These are phyloP conservation scores for Bacillus rossius DNA, from an alignment of 1,140 invertebrate genomes.

Conservation along the genomic window DNA sequence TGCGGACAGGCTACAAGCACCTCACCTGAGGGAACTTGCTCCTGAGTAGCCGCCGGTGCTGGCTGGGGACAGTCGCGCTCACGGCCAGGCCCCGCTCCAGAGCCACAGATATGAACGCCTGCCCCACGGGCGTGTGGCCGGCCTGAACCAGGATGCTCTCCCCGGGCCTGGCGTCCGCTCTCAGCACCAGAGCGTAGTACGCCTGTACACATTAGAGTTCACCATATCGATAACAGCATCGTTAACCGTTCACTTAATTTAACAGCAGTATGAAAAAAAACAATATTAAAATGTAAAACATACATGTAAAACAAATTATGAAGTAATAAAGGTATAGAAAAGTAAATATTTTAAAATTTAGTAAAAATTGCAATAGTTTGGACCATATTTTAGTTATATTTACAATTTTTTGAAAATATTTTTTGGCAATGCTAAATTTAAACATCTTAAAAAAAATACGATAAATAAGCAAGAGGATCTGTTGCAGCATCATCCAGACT, in stretches of 20 bases:
- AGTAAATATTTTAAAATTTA: not conserved
- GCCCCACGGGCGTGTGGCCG: constrained; percentile 54
- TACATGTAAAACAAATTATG: too few species aligned
- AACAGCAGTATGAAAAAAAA: too few species aligned
- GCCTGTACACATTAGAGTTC: constrained; percentile 4
- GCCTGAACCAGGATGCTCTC: constrained; percentile 52
- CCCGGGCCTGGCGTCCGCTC: constrained; percentile 44
- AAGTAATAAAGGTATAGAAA: not conserved
- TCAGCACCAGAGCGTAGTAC: constrained; percentile 50
- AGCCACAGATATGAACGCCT: constrained; percentile 53
- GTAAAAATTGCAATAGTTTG: too few species aligned
- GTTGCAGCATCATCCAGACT: too few species aligned
- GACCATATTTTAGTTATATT: too few species aligned
- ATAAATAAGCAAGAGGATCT: too few species aligned
- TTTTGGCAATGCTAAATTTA: too few species aligned
- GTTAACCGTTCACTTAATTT: too few species aligned
- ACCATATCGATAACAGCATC: not conserved
- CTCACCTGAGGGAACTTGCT: constrained; percentile 28
- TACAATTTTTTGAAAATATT: too few species aligned
- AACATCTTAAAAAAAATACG: too few species aligned
- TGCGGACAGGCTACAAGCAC: too few species aligned
- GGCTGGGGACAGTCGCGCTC: constrained; percentile 24
- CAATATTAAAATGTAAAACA: too few species aligned
- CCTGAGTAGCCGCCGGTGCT: constrained; percentile 11
- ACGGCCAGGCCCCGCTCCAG: constrained; percentile 25